These are phyloP conservation scores for Cylas formicarius DNA, from an alignment of 1,140 invertebrate genomes.

Conservation along the genomic window DNA sequence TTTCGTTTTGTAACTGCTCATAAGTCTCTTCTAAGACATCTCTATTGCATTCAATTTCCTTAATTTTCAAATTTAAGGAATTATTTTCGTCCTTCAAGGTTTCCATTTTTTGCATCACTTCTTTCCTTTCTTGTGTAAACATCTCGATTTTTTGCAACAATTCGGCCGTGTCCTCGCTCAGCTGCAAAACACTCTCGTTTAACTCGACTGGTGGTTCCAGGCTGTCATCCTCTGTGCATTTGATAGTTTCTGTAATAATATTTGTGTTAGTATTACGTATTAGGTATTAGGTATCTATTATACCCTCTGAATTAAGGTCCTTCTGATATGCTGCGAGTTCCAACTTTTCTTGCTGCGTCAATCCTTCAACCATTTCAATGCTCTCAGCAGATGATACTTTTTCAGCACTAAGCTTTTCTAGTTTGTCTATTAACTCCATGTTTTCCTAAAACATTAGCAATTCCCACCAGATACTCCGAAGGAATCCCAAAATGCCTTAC, in stretches of 20 bases:
- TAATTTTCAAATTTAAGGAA: constrained; percentile 47
- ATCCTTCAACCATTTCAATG: constrained; percentile 60
- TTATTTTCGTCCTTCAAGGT: constrained; percentile 54
- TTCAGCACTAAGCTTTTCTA: constrained; percentile 58
- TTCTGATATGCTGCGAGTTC: constrained; percentile 39
- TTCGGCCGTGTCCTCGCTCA: constrained; percentile 52
- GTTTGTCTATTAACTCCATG: constrained; percentile 57
- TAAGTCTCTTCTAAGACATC: constrained; percentile 43
- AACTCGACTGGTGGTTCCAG: constrained; percentile 32
- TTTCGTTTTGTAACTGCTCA: constrained; percentile 41
- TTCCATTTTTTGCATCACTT: constrained; percentile 62
- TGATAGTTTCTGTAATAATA: constrained; percentile 14
- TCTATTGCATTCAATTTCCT: constrained; percentile 52
- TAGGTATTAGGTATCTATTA: constrained; percentile 1
- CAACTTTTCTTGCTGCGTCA: constrained; percentile 55
- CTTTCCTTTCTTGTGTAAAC: constrained; percentile 55
- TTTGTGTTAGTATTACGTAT: neutral
- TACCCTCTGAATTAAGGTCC: constrained; percentile 18
- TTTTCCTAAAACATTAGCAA: constrained; percentile 53
- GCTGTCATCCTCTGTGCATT: constrained; percentile 24
- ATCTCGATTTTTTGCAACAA: constrained; percentile 59
- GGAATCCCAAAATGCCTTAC: constrained; percentile 12
- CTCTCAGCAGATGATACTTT: constrained; percentile 61
- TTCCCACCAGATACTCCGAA: constrained; percentile 12
- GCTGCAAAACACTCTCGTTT: constrained; percentile 48